Evolutionary conservation across 2,888 invertebrate genomes (phyloP).

Genomic region (Apoda limacodes): DNA sequence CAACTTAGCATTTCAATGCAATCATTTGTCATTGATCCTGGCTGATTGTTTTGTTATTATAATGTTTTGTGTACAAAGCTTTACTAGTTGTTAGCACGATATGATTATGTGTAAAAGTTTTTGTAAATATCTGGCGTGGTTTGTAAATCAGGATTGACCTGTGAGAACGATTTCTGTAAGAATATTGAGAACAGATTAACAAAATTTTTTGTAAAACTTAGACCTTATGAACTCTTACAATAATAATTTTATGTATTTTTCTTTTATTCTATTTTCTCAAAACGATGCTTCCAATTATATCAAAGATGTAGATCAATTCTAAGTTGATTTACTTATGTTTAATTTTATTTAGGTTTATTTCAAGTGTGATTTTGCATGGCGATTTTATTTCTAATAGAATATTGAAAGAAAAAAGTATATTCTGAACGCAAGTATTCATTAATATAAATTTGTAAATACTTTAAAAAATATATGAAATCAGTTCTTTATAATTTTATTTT

Average conservation of each 20-base stretch:
- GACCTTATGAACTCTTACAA: neutral
- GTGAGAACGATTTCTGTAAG: too few species aligned
- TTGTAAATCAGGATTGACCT: too few species aligned
- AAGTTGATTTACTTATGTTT: conserved; percentile 61
- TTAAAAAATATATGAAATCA: conserved; percentile 42
- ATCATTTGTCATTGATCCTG: conserved; percentile 27
- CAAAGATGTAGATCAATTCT: conserved; percentile 63
- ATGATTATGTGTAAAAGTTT: conserved; percentile 48
- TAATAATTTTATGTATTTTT: neutral
- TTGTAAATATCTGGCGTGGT: too few species aligned
- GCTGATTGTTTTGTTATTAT: conserved; percentile 57
- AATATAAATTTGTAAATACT: conserved; percentile 45
- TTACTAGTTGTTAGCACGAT: conserved; percentile 62
- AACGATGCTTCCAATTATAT: conserved; percentile 70
- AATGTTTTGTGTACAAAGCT: conserved; percentile 64
- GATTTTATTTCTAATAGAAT: conserved; percentile 58
- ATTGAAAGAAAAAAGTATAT: conserved; percentile 21
- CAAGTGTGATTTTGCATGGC: conserved; percentile 66
- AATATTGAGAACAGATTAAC: too few species aligned
- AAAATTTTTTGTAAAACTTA: too few species aligned
- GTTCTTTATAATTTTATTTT: conserved; percentile 62
- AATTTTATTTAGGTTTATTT: conserved; percentile 48
- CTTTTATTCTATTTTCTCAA: conserved; percentile 30
- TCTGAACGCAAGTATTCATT: too few species aligned
- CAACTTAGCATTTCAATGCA: conserved; percentile 65